A percentile compares a stretch with the other conserved stretches of the same genome.
Conservation (phyloP, 2,888 invertebrate genomes). For the Cephus spinipes region DNA sequence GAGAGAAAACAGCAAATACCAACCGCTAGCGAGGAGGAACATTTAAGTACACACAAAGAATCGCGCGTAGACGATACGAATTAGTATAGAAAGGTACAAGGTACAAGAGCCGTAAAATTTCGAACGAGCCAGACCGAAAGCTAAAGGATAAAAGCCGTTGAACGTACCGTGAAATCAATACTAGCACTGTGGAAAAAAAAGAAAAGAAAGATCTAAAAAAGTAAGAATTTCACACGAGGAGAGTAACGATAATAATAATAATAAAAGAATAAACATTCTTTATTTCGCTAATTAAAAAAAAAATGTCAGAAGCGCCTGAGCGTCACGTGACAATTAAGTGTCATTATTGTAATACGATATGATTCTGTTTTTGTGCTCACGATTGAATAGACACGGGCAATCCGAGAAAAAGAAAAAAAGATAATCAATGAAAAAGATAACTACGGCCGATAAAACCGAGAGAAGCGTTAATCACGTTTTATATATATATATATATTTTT, state of each 20-base stretch:
- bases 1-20: neutral
- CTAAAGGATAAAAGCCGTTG: neutral
- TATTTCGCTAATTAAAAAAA: neutral
- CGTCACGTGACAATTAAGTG: neutral
- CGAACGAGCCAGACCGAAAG: neutral
- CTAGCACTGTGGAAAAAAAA: neutral
- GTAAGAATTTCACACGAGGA: neutral
- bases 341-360: neutral
- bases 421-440: neutral
- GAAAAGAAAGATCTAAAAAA: neutral
- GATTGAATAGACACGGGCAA: neutral
- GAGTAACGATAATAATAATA: neutral
- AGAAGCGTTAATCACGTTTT: constrained; percentile 32
- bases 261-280: neutral
- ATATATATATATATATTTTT: constrained; percentile 1
- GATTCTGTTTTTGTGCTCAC: neutral
- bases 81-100: neutral
- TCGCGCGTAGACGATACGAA: neutral
- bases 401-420: neutral
- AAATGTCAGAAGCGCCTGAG: neutral
- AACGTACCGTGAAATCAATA: neutral
- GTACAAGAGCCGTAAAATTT: neutral
- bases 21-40: neutral
- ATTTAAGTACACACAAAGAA: neutral
- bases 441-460: constrained; percentile 13